phyloP scores from a whole-genome alignment of 2,797 vertebrate species.

The Chiroxiphia lanceolata region DNA sequence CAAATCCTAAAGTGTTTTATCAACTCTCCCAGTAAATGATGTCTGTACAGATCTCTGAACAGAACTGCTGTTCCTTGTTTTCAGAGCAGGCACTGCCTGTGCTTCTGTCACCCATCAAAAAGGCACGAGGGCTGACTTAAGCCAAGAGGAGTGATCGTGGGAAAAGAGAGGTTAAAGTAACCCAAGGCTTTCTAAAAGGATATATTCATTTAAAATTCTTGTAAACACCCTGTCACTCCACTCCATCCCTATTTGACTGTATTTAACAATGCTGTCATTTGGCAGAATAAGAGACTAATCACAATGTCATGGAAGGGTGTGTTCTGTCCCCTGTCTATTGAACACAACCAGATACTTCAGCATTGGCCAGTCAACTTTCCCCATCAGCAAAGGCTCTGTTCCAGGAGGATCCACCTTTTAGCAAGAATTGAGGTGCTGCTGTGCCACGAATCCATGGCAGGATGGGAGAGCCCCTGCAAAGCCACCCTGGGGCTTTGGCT shows the following conservation, averaged over 20 bases:
- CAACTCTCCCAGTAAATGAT: background rate
- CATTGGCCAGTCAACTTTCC: background rate
- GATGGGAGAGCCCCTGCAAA: background rate
- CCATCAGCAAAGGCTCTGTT: background rate
- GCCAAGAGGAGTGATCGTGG: background rate
- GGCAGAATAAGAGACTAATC: rapidly evolving
- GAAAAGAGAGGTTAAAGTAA: background rate
- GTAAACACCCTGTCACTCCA: background rate
- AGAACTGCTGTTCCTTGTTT: background rate
- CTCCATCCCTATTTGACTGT: rapidly evolving
- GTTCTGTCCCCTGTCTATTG: background rate
- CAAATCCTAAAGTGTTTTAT: background rate
- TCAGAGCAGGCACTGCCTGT: background rate
- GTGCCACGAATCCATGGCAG: background rate
- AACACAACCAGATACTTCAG: background rate
- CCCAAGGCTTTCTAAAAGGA: background rate
- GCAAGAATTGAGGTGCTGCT: background rate
- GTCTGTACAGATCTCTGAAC: background rate
- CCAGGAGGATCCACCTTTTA: background rate
- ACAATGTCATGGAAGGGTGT: background rate
- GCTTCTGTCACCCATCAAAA: background rate
- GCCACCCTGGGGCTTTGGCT: background rate
- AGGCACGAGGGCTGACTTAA: background rate
- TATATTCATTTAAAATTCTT: background rate
- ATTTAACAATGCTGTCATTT: background rate